phyloP scores from a whole-genome alignment of 2,113 vertebrate genomes.

The Spheniscus mendiculus region DNA sequence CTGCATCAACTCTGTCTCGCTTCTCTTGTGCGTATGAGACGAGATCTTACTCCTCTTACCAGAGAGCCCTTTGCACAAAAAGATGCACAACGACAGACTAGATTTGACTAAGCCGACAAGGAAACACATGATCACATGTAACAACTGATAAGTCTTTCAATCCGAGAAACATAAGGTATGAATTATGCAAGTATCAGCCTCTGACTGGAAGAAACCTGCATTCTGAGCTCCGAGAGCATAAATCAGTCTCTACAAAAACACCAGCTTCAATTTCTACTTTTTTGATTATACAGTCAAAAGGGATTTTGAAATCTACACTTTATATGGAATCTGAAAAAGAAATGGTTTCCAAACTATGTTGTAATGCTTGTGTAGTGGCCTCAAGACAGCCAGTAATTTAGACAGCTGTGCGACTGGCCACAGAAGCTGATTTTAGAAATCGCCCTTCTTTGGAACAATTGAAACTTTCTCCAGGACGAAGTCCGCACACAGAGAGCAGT shows the following conservation, averaged over 20 bases:
- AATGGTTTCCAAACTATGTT: constrained; percentile 62
- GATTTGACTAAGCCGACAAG: neutral
- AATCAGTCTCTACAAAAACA: neutral
- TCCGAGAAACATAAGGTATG: neutral
- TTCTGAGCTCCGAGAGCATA: neutral
- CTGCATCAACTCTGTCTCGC: neutral
- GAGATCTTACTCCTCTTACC: neutral
- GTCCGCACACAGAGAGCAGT: constrained; percentile 67
- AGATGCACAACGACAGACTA: neutral
- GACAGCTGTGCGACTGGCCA: constrained; percentile 61
- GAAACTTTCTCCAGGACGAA: constrained; percentile 57
- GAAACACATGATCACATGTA: neutral
- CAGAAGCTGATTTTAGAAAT: constrained; percentile 53
- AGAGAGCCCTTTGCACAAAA: neutral
- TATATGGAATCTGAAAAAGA: constrained; percentile 54
- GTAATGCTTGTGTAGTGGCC: constrained; percentile 49
- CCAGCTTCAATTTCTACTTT: neutral
- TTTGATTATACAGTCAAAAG: neutral
- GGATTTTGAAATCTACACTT: neutral
- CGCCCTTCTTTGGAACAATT: constrained; percentile 47
- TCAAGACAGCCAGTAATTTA: neutral
- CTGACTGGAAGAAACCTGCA: neutral
- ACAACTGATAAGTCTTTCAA: neutral
- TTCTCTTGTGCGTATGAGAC: neutral
- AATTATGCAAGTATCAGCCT: neutral